Conservation (phyloP, 2,113 vertebrate species). For the Ammodytes marinus region DNA sequence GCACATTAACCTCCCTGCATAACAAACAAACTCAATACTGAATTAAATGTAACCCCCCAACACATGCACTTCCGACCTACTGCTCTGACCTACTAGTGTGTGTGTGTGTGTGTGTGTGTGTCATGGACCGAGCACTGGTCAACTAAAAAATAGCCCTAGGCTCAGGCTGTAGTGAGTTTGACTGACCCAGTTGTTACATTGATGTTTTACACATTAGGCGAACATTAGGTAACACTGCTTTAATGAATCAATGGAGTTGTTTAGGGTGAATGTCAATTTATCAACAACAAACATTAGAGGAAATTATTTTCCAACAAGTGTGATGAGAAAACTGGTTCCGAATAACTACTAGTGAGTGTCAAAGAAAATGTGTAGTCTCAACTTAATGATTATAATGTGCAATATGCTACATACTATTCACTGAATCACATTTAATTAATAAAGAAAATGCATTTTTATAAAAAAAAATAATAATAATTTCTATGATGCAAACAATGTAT, state of each 20-base stretch:
- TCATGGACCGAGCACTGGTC: neutral
- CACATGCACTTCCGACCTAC: constrained; percentile 19
- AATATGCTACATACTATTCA: neutral
- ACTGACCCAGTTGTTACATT: constrained; percentile 39
- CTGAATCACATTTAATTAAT: neutral
- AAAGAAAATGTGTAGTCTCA: neutral
- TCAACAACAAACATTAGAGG: neutral
- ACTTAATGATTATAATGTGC: neutral
- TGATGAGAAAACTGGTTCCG: no score
- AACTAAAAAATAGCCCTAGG: constrained; percentile 29
- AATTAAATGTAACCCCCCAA: constrained; percentile 21
- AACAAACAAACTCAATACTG: constrained; percentile 33
- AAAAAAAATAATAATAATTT: no score
- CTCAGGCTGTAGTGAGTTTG: constrained; percentile 21
- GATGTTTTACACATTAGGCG: constrained; percentile 25
- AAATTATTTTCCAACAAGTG: no score
- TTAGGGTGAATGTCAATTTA: neutral
- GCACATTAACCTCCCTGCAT: neutral
- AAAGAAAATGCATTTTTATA: no score
- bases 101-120: constrained; percentile 5
- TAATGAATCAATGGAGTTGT: neutral
- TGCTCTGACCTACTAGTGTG: constrained; percentile 32
- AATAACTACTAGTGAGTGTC: neutral
- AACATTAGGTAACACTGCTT: neutral
- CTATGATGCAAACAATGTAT: no score